Evolutionary conservation across 2,797 vertebrate genomes (phyloP).

Genomic region (Gephyroberyx darwinii): DNA sequence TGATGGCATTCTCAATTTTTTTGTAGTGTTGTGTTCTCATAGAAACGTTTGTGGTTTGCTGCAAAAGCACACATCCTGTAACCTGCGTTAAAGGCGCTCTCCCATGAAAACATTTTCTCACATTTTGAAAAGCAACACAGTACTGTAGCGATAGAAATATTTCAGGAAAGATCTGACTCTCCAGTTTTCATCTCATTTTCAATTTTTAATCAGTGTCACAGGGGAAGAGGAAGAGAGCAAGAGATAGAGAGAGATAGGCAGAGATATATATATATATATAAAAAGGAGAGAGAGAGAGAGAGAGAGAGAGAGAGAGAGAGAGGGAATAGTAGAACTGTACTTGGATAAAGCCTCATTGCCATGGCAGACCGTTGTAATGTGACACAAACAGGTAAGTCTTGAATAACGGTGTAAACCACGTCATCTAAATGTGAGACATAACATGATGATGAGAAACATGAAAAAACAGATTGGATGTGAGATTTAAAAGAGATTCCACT

Average conservation of each 20-base stretch:
- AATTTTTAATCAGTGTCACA: conserved; percentile 7
- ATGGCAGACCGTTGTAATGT: rapidly evolving
- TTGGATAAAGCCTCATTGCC: neutral
- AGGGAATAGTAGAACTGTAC: neutral
- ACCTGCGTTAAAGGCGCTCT: neutral
- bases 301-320: neutral
- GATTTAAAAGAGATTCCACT: neutral
- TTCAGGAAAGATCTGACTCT: too few relatives aligned
- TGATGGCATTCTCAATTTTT: conserved; percentile 18
- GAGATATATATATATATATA: neutral
- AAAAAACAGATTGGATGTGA: neutral
- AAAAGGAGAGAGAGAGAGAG: neutral
- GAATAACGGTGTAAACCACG: neutral
- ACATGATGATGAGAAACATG: neutral
- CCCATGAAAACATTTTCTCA: conserved; percentile 14
- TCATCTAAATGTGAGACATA: neutral
- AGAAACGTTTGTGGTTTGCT: conserved; percentile 78
- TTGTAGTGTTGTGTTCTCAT: neutral
- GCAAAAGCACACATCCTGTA: conserved; percentile 81
- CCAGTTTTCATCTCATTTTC: too few relatives aligned
- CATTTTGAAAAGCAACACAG: neutral
- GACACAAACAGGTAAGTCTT: conserved; percentile 28
- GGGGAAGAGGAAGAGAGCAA: neutral
- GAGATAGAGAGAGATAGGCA: neutral
- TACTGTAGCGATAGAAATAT: neutral